A percentile compares a stretch with the other conserved stretches of the same genome.
Evolutionary conservation across 2,797 vertebrate species (phyloP).

Genomic region (Danio choprae): DNA sequence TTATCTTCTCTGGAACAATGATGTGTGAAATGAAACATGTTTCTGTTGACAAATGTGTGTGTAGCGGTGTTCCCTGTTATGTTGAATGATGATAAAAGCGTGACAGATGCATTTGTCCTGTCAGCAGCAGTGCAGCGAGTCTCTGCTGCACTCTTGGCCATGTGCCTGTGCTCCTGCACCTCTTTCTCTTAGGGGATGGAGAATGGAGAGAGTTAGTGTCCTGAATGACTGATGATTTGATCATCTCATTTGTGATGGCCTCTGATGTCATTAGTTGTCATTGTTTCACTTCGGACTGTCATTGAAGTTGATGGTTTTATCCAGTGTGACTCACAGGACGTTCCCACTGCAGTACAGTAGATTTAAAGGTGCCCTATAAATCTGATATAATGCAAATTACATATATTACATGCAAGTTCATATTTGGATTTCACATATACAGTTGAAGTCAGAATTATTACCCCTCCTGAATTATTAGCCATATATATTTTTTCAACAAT

Average conservation of each 20-base stretch:
- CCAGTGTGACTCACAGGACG: neutral
- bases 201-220: neutral
- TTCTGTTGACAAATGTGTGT: neutral
- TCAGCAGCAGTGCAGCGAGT: slow-evolving; percentile 46
- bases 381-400: no score
- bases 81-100: slow-evolving; percentile 39
- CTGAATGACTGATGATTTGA: slow-evolving; percentile 37
- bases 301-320: neutral
- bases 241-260: slow-evolving; percentile 15
- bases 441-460: no score
- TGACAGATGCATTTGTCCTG: slow-evolving; percentile 51
- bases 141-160: slow-evolving; percentile 42
- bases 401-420: no score
- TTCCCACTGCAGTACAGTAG: neutral
- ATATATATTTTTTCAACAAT: no score
- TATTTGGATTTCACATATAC: no score
- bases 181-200: slow-evolving; percentile 1
- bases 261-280: slow-evolving; percentile 20
- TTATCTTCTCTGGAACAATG: slow-evolving; percentile 14
- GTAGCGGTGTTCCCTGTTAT: slow-evolving; percentile 26
- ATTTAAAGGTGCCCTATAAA: neutral
- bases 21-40: slow-evolving; percentile 18
- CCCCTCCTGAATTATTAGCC: no score
- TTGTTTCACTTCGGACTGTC: neutral
- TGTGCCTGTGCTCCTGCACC: slow-evolving; percentile 30